Evolutionary conservation across 2,797 vertebrate genomes (phyloP), one percentile per base, ranked within the genome.

Genomic region (Cyclura pinguis): DNA sequence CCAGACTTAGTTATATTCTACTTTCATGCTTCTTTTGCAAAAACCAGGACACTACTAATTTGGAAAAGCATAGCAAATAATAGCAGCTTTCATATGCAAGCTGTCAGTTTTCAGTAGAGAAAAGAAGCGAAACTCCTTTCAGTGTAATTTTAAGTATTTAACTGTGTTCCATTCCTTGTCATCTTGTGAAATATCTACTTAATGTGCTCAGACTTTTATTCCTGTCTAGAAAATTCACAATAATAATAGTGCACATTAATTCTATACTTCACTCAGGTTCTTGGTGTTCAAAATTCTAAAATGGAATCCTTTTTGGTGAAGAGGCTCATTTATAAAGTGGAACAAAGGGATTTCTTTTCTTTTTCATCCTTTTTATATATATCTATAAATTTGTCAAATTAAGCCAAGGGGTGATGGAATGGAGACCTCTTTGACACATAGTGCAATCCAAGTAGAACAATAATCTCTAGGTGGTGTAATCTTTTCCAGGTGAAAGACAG

Each of bases 101-200:
- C 32, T 84, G 16, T 85, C 88, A 87, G 3, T 85, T 92, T 38
- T 88, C 13, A 27, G 27, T 12, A 32, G 69, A 29, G 14, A 12
- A 73, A 87, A 62, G 0, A 74, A 64, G 85, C 64, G 9, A 55
- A 1, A 57, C 62, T 86, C 78, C 88, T 90, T 13, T 93, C 64
- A 35, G 1, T 55, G n/a, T 76, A 35, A 1, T 90, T 87, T 89
- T 92, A 22, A 81, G 55, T 84, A 72, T 4, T 55, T 85, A 84
- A 42, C 7, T 89, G 6, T 77, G 10, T 2, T 82, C 1, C 2
- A 69, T 10, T n/a, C 27, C 6, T 22, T 86, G 4, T 91, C 69
- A 64, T 38, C 2, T 27, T 83, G 22, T 74, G 77, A 55, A 93
- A 90, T 73, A 89, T 62, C 24, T 69, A 52, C 2, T 14, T 88